phyloP scores from a whole-genome alignment of 2,113 vertebrate species.

The Alethe castanea region DNA sequence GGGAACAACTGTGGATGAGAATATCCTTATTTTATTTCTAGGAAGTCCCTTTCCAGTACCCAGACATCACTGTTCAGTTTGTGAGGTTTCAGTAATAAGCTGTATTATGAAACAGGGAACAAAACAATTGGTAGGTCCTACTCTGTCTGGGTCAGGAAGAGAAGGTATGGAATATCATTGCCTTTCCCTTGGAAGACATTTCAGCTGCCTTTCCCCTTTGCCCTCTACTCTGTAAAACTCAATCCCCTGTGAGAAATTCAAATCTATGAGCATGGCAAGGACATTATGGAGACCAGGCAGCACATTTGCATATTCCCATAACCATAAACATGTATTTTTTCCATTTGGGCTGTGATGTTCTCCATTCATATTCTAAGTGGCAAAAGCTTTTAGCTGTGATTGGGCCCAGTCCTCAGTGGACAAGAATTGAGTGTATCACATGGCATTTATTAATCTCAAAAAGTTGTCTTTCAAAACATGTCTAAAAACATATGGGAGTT shows the following conservation, averaged over 20 bases:
- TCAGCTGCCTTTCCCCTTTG: not conserved
- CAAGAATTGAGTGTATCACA: not conserved
- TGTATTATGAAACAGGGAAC: not conserved
- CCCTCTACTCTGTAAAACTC: not conserved
- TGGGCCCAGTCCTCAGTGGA: conserved; percentile 42
- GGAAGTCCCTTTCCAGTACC: not conserved
- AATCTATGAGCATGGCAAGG: not conserved
- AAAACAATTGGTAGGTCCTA: not conserved
- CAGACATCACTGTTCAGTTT: not conserved
- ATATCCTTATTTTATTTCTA: not conserved
- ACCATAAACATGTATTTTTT: not conserved
- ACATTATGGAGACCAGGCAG: not conserved
- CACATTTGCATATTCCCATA: conserved; percentile 43
- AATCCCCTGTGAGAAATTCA: not conserved
- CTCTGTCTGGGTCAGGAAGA: not conserved
- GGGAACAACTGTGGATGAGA: not conserved
- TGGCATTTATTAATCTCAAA: conserved; percentile 60
- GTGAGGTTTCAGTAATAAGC: not conserved
- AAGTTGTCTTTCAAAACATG: conserved; percentile 57
- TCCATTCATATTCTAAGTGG: conserved; percentile 50
- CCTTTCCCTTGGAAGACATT: not conserved
- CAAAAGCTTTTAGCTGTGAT: conserved; percentile 41
- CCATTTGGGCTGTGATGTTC: not conserved
- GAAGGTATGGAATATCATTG: not conserved
- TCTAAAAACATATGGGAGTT: conserved; percentile 74